Base-by-base conservation (phyloP, 2,888 invertebrate species). In the Drosophila kuntzei region DNA sequence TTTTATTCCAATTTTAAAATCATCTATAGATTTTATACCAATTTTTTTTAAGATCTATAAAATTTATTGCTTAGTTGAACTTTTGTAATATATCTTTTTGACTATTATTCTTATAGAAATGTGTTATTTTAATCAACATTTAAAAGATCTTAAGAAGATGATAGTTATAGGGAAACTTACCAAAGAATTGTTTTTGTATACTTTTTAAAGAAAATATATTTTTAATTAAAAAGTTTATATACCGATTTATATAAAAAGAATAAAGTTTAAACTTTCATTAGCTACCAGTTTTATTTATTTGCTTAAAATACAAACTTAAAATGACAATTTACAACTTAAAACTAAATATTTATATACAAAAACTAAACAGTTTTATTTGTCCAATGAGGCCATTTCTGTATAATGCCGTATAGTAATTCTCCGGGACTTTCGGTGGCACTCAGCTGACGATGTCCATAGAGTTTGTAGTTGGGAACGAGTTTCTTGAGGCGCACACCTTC, bases 391-490 rank as follows among this genome's bases (percentile, higher is more conserved):
- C 96, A 96, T 5, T 91, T 93, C 84, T 94, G 93, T 0, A 96
- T 94, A 49, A 95, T 93, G 43, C 94, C 93, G 76, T 93, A 95
- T 0, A 96, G 90, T 12, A 92, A 92, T 29, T 94, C 93, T 0
- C 96, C 96, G 0, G 96, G 96, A 88, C 96, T 96, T 51, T 94
- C 92, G 0, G 96, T 95, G 2, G 94, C 93, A 7, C 93, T 92
- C 2, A 96, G 87, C 88, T 96, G 96, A 25, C 95, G 93, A 55
- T 95, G 95, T 0, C 94, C 96, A 47, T 95, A 93, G 0, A 97
- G 90, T 75, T 94, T 94, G 84, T 96, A 96, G 82, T 96, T 93
- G 44, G 93, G 90, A 0, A 92, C 91, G 2, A 97, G 92, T 84
- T 95, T 95, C 0, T 94, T 94, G 8, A 92, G 77, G 0, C 93